Base-by-base conservation (phyloP, 2,797 vertebrate genomes). In the Anguilla anguilla region DNA sequence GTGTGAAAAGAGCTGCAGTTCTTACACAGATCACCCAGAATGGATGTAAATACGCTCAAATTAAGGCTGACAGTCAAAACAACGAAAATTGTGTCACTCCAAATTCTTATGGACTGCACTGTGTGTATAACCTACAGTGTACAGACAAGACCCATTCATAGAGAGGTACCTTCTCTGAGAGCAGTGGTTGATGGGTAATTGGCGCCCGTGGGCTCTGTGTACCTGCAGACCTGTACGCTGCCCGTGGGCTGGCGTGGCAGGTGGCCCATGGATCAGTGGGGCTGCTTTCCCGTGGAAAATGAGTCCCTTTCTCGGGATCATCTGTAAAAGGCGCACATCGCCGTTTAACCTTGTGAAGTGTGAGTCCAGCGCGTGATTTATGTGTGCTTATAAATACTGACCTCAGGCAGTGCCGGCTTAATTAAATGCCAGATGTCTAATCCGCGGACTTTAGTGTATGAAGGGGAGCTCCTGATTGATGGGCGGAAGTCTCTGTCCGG, bases 391-490 rank as follows among this genome's bases (percentile, higher is more conserved):
- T 91, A 92, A 93, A 92, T 87, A 91, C 79, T 89, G 92, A 85
- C 89, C 92, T 90, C 46, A 90, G 93, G 91, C 61, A 81, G 64
- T 91, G 83, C 88, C 28, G 57, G 88, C 86, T 93, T 94, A 94
- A 93, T 93, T 92, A 94, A 91, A 90, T 17, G 25, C 90, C 89
- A 83, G 88, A 81, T 88, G 84, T 85, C 79, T 91, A 88, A 92
- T 93, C 91, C 92, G 86, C 89, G 91, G 53, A 0, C 64, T 28
- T 6, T 90, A 86, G 87, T 91, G 86, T 87, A 91, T 91, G 91
- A 92, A 92, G 83, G 88, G 87, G 87, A 91, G 83, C 57, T 91
- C 57, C 87, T 95, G 95, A 96, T 93, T 93, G 94, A 95, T 92
- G 92, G 92, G 92, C 87, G 90, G 87, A 72, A 64, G 61, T 90